phyloP scores from a whole-genome alignment of 2,797 vertebrate genomes.

The Anniella stebbinsi region DNA sequence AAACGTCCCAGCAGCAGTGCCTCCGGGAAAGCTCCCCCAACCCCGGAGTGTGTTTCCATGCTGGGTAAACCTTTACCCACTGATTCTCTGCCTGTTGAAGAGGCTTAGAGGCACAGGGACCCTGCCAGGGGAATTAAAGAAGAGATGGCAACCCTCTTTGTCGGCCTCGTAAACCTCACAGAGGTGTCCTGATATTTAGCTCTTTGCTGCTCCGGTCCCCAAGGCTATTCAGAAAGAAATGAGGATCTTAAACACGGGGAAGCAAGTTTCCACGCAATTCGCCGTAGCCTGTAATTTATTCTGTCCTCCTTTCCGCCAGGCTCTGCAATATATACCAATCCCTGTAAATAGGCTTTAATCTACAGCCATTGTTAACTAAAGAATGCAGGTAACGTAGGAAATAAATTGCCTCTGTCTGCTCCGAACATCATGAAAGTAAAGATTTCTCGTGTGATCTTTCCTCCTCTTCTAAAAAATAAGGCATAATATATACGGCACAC shows the following conservation, averaged over 20 bases:
- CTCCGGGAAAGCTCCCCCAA: background rate
- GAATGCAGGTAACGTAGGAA: conserved; percentile 61
- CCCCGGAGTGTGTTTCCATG: background rate
- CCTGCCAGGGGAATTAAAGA: fast-evolving
- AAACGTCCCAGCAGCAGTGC: no score
- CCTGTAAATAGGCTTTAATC: conserved; percentile 63
- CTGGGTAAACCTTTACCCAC: background rate
- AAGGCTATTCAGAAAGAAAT: conserved; percentile 31
- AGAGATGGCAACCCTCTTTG: background rate
- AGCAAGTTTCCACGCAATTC: conserved; percentile 35
- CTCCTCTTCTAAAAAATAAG: conserved; percentile 30
- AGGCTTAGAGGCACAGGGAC: background rate
- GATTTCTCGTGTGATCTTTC: conserved; percentile 46
- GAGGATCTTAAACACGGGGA: background rate
- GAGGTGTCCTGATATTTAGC: fast-evolving
- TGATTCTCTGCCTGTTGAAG: background rate
- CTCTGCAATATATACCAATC: conserved; percentile 40
- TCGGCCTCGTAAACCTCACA: background rate
- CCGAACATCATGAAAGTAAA: conserved; percentile 8
- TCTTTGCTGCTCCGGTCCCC: background rate
- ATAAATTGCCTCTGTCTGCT: conserved; percentile 44
- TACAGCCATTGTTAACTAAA: conserved; percentile 60
- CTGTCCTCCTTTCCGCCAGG: conserved; percentile 35
- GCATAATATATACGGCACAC: background rate
- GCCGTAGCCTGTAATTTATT: conserved; percentile 52